A percentile compares a stretch with the other conserved stretches of the same genome.
These are phyloP conservation scores for Zosterops pallidus DNA, from an alignment of 2,113 vertebrate species.

Conservation along the genomic window DNA sequence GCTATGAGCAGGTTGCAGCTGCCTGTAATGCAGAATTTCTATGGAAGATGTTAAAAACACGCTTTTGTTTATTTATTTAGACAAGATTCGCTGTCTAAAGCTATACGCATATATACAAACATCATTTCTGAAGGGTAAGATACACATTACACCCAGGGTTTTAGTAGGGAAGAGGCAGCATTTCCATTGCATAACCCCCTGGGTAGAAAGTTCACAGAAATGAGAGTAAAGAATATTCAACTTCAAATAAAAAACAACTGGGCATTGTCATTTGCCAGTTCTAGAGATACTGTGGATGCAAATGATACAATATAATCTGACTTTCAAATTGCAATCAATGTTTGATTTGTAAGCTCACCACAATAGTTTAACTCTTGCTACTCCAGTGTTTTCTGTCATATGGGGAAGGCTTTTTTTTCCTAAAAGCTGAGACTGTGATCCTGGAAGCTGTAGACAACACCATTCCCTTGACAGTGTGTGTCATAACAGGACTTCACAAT, in stretches of 20 bases:
- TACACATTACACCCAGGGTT: neutral
- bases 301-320: neutral
- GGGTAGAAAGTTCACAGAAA: neutral
- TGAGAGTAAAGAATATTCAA: neutral
- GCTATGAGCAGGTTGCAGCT: neutral
- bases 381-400: neutral
- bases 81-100: neutral
- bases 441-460: neutral
- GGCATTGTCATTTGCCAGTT: neutral
- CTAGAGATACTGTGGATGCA: neutral
- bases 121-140: neutral
- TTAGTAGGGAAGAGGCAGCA: neutral
- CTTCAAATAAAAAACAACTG: neutral
- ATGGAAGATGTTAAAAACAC: neutral
- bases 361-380: neutral
- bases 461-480: neutral
- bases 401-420: neutral
- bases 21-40: neutral
- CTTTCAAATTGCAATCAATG: neutral
- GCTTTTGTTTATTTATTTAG: neutral
- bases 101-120: neutral
- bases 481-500: neutral
- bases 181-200: neutral
- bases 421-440: neutral
- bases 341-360: neutral